Conservation (phyloP, 2,113 vertebrate genomes). For the Phalacrocorax carbo region DNA sequence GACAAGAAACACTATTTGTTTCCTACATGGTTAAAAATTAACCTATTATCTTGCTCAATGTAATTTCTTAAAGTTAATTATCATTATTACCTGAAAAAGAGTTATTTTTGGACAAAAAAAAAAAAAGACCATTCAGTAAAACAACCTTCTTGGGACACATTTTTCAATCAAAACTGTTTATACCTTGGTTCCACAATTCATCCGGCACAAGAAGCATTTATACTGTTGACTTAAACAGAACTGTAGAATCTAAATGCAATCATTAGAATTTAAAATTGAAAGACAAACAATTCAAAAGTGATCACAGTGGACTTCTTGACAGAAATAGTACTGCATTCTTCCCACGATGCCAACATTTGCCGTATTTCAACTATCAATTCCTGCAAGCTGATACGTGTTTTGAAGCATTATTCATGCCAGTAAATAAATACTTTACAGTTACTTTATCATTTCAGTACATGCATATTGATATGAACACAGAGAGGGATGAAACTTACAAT, state of each 20-base stretch:
- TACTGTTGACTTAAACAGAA: background rate
- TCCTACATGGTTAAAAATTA: background rate
- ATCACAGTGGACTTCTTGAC: background rate
- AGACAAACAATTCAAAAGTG: background rate
- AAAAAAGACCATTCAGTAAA: background rate
- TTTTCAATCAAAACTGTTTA: background rate
- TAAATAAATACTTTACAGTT: background rate
- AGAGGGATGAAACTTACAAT: conserved; percentile 98
- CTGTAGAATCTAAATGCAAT: background rate
- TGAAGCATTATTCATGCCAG: background rate
- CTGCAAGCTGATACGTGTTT: background rate
- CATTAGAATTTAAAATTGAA: background rate
- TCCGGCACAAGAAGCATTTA: background rate
- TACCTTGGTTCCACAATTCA: background rate
- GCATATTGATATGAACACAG: background rate
- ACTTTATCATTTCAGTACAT: background rate
- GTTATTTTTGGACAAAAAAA: background rate
- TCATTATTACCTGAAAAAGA: background rate
- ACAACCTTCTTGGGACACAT: background rate
- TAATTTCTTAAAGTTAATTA: background rate
- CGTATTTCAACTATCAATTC: background rate
- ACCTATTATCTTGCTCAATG: background rate
- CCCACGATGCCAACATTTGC: background rate
- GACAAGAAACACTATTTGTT: conserved; percentile 79
- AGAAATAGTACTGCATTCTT: background rate